These are phyloP conservation scores for Scolopax rusticola DNA, from an alignment of 2,797 vertebrate species.

Conservation along the genomic window DNA sequence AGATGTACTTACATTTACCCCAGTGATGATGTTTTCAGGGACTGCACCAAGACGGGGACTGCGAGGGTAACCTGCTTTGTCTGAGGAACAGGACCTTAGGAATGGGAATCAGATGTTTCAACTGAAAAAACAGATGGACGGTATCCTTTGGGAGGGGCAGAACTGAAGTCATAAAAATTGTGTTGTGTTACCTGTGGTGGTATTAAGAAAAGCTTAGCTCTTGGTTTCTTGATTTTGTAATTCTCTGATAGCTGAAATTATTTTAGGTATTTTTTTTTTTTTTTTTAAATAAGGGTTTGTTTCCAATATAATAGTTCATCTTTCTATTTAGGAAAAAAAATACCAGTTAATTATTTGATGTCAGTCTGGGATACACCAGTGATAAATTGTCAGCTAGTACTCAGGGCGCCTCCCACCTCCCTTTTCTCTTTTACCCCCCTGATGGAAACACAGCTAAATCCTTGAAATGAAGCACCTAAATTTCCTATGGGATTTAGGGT, in stretches of 20 bases:
- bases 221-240: not conserved
- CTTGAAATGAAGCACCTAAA: not conserved
- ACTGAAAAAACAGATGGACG: not conserved
- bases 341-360: not conserved
- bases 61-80: not conserved
- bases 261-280: not conserved
- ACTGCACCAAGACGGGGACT: not conserved
- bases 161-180: not conserved
- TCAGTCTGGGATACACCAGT: not conserved
- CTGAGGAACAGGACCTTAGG: not conserved
- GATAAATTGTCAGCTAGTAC: not conserved
- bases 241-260: not conserved
- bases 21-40: not conserved
- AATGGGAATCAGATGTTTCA: not conserved
- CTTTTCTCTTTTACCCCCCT: not conserved
- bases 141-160: not conserved
- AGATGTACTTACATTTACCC: not conserved
- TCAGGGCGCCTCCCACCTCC: fast-evolving
- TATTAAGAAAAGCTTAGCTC: not conserved
- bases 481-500: conserved; percentile 12
- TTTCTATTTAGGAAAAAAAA: not conserved
- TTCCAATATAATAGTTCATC: not conserved
- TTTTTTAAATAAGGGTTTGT: not conserved
- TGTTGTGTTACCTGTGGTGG: not conserved
- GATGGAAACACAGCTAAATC: not conserved